Conservation (phyloP, 2,797 vertebrate genomes). For the Rhinogobio ventralis region DNA sequence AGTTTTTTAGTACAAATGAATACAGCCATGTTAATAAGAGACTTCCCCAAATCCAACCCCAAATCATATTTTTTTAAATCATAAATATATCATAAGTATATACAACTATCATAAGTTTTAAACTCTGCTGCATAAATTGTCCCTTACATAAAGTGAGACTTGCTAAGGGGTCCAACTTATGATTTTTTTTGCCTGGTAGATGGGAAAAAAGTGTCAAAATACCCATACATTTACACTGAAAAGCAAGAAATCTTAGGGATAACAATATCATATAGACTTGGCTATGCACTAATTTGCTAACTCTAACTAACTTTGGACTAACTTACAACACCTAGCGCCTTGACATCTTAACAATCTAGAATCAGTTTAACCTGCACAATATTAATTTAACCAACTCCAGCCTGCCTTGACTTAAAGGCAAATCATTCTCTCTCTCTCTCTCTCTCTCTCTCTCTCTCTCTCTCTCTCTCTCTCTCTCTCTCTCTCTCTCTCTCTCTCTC, state of each 20-base stretch:
- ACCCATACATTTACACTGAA: too few relatives aligned
- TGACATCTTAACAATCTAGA: background rate
- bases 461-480: constrained; percentile 2
- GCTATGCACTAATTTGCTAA: too few relatives aligned
- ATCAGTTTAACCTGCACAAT: background rate
- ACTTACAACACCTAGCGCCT: background rate
- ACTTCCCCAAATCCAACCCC: background rate
- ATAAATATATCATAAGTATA: background rate
- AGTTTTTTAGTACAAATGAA: background rate
- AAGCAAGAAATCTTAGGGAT: background rate
- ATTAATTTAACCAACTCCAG: background rate
- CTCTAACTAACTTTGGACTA: too few relatives aligned
- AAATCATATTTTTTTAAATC: background rate
- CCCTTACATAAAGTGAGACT: background rate
- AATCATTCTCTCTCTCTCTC: too few relatives aligned
- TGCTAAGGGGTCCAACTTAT: background rate
- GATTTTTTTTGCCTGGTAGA: background rate
- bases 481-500: too few relatives aligned
- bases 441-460: too few relatives aligned
- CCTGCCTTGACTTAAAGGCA: background rate
- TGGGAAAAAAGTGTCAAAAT: background rate
- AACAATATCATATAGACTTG: background rate
- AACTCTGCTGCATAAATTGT: background rate
- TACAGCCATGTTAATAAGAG: background rate
- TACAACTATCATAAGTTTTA: background rate